Base-by-base conservation (phyloP, 2,888 invertebrate species). In the Tubulanus polymorphus region DNA sequence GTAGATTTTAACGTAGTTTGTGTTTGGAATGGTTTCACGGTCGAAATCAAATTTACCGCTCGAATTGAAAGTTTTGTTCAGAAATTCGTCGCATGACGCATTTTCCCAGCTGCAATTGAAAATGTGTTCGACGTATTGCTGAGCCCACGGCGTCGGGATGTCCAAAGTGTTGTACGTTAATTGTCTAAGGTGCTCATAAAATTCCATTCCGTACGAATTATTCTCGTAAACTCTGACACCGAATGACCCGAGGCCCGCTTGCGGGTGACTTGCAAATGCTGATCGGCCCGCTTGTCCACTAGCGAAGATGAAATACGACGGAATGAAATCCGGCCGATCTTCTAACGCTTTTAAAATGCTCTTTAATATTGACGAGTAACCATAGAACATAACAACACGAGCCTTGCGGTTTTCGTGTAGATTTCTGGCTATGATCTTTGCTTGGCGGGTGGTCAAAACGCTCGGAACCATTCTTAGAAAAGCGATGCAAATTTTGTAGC, bases 221-320 rank as follows among this genome's bases (percentile, higher is more conserved):
- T 23, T 23, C 3, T 63, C 61, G 18, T 49, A 29, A 37, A 66
- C 51, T 12, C 62, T 62, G 10, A 66, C 46, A 2, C 61, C 55
- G 2, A 67, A n/a, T 8, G 55, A 45, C 2, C 67, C 66, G 8
- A 53, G 25, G 5, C 59, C 59, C 0, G 56, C 53, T 12, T 62
- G 57, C 45, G 63, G 58, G 1, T 55, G 15, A 15, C 53, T n/a
- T n/a, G n/a, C 25, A 41, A 61, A 60, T 48, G 63, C 64, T 52
- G 62, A 57, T 27, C 62, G 29, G 8, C 61, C 64, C 63, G 65
- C 62, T 10, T 60, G 63, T 45, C 66, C 65, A 25, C 61, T 64
- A 23, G 62, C 65, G 20, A 67, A 59, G 63, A 62, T 66, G 8
- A 62, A 59, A 30, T 65, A 62, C 12, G 58, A 47, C 10, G 61